phyloP scores from a whole-genome alignment of 2,888 invertebrate genomes.

The Troides aeacus region DNA sequence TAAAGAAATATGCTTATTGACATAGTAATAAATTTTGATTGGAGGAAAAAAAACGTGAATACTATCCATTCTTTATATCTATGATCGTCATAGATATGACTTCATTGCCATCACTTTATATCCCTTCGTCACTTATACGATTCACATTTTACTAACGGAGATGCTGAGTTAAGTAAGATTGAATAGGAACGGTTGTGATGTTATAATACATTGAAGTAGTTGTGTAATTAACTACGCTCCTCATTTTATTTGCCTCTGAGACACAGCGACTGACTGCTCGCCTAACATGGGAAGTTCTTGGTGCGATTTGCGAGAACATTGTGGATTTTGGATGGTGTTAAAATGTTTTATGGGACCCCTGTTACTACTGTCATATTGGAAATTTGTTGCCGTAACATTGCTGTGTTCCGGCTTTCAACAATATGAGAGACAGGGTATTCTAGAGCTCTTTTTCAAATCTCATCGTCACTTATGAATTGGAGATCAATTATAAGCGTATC shows the following conservation, averaged over 20 bases:
- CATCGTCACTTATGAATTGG: no score
- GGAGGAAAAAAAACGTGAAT: neutral
- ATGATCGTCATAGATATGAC: neutral
- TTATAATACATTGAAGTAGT: neutral
- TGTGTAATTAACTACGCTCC: neutral
- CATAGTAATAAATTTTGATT: neutral
- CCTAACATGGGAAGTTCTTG: neutral
- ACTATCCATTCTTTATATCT: slow-evolving; percentile 14
- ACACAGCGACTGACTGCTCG: neutral
- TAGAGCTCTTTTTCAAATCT: neutral
- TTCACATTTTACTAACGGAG: slow-evolving; percentile 3
- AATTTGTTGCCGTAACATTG: neutral
- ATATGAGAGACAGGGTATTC: neutral
- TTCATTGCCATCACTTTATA: neutral
- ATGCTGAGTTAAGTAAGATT: neutral
- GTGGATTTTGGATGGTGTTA: neutral
- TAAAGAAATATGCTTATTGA: neutral
- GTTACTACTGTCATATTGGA: neutral
- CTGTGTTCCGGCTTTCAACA: neutral
- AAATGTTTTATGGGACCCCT: neutral
- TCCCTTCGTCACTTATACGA: neutral
- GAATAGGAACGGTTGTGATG: neutral
- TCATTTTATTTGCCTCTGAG: neutral
- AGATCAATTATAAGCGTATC: no score
- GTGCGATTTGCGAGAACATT: neutral